phyloP scores from a whole-genome alignment of 2,797 vertebrate species.

The Liparis tanakae region DNA sequence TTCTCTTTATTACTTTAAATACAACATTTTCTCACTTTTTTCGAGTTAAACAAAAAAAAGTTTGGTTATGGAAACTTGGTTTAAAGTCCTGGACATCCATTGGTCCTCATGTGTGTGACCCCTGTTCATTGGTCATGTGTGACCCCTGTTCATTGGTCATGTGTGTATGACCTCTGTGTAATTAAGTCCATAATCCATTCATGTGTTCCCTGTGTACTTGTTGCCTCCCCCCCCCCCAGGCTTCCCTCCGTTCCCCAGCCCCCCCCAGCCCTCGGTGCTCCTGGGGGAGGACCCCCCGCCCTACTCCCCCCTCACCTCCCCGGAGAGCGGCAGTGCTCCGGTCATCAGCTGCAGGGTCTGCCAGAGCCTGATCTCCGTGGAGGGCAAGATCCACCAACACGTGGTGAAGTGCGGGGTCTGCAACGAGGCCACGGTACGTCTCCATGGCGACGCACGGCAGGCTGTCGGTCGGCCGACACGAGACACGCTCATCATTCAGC shows the following conservation, averaged over 20 bases:
- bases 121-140: too few species aligned
- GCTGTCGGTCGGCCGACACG: background rate
- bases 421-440: constrained; percentile 92
- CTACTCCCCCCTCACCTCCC: constrained; percentile 91
- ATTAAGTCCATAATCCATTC: too few species aligned
- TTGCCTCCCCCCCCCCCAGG: constrained; percentile 64
- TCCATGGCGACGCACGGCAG: background rate
- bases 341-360: constrained; percentile 94
- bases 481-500: background rate
- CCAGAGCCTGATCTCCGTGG: constrained; percentile 93
- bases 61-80: too few species aligned
- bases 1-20: too few species aligned
- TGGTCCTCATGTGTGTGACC: too few species aligned
- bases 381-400: constrained; percentile 88
- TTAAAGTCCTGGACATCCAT: too few species aligned
- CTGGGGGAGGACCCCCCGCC: constrained; percentile 91
- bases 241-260: constrained; percentile 87
- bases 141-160: too few species aligned
- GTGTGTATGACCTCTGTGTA: too few species aligned
- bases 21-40: too few species aligned
- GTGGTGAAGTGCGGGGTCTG: constrained; percentile 94
- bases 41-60: too few species aligned
- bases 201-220: constrained; percentile 18
- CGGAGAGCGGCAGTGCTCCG: constrained; percentile 91
- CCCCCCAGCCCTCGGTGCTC: constrained; percentile 87